phyloP scores from a whole-genome alignment of 2,113 vertebrate species.

The Saccopteryx bilineata region DNA sequence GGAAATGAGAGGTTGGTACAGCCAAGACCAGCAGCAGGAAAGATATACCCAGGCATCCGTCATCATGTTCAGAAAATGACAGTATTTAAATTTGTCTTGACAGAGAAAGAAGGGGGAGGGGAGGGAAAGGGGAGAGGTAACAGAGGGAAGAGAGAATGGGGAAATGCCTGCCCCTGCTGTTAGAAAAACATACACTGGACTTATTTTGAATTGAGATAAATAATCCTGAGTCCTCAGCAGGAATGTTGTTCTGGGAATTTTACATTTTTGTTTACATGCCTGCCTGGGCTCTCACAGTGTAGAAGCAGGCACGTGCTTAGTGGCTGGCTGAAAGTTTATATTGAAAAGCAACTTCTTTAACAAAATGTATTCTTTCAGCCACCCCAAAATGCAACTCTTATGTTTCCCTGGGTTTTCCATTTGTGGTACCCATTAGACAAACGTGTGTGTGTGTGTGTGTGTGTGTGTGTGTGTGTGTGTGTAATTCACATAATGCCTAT shows the following conservation, averaged over 20 bases:
- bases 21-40: not conserved
- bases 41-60: slow-evolving; percentile 15
- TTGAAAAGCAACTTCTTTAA: slow-evolving; percentile 69
- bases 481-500: not conserved
- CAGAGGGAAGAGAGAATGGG: not conserved
- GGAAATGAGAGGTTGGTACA: not conserved
- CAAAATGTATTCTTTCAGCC: slow-evolving; percentile 60
- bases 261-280: slow-evolving; percentile 72
- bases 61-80: slow-evolving; percentile 21
- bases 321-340: slow-evolving; percentile 66
- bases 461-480: too few relatives aligned
- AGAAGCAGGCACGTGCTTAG: slow-evolving; percentile 39
- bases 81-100: not conserved
- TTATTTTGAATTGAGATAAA: slow-evolving; percentile 32
- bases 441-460: not conserved
- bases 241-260: slow-evolving; percentile 53
- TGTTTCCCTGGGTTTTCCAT: slow-evolving; percentile 41
- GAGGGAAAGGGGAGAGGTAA: not conserved
- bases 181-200: not conserved
- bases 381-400: slow-evolving; percentile 44
- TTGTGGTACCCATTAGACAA: not conserved
- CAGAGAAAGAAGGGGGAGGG: not conserved
- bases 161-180: not conserved
- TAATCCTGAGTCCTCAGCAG: slow-evolving; percentile 25
- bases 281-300: slow-evolving; percentile 11